Evolutionary conservation across 2,113 vertebrate genomes (phyloP).

Genomic region (Poeciliopsis occidentalis): DNA sequence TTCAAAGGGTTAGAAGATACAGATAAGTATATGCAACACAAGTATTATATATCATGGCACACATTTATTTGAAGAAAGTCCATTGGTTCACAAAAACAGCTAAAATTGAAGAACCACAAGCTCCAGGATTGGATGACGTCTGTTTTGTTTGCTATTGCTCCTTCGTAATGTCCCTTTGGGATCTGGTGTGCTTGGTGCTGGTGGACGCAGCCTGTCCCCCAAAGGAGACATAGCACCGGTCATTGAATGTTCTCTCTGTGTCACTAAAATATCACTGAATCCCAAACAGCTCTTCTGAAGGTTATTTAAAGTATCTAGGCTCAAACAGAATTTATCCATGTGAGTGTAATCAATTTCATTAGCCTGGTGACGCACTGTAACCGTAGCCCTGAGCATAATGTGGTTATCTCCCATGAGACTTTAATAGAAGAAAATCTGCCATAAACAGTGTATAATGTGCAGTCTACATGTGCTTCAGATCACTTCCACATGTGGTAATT

Average conservation of each 20-base stretch:
- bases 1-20: too few species aligned
- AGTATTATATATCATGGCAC: neutral
- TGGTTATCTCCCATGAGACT: neutral
- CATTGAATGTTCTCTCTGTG: neutral
- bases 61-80: neutral
- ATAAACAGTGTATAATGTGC: neutral
- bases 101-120: neutral
- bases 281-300: neutral
- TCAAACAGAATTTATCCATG: neutral
- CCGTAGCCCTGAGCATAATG: neutral
- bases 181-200: constrained; percentile 10
- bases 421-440: neutral
- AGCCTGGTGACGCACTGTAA: neutral
- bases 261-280: neutral
- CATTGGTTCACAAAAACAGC: neutral
- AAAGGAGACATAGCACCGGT: constrained; percentile 19
- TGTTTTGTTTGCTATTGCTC: constrained; percentile 3
- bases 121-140: neutral
- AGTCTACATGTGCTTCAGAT: neutral
- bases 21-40: neutral
- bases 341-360: neutral
- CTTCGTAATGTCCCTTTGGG: constrained; percentile 7
- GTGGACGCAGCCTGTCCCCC: constrained; percentile 19
- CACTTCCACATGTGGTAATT: neutral
- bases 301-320: neutral